Evolutionary conservation across 2,113 vertebrate species (phyloP), one percentile per base, ranked within the genome.

Genomic region (Bucco capensis): DNA sequence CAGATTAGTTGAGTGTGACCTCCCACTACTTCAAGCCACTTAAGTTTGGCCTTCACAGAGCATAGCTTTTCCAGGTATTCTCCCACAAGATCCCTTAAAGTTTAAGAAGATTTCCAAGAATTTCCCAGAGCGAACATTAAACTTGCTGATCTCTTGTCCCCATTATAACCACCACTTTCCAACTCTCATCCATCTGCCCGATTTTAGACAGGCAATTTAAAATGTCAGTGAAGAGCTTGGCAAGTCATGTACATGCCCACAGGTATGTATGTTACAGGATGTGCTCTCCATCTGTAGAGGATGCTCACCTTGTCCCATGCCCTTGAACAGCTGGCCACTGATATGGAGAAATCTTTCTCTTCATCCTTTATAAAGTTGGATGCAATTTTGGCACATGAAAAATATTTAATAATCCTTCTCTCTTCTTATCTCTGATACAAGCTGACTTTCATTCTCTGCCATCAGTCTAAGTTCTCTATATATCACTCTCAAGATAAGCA

Each of bases 91-190:
- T 91, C 57, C 92, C 92, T 94, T 75, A 49, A 92, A 74, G 28
- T 65, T 83, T 64, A 91, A 92, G 86, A 66, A 46, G 67, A 89
- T 79, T 83, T 93, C 83, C 93, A 96, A 95, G 75, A 89, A 77
- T 37, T 94, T 94, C 79, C 75, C 90, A 93, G 64, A 86, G 85
- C 81, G 96, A 93, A 93, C 85, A 90, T 96, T 82, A 77, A 61
- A 65, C 7, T 46, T 42, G 44, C 44, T 44, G 44, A 50, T 81
- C 71, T 94, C 92, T 90, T 88, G 70, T 87, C 53, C 76, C 76
- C 7, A 8, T 27, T 73, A 30, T 6, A 18, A 37, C 50, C 53
- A 58, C 49, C 47, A 66, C 44, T 27, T 71, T 88, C 40, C 46
- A 60, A 9, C 78, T 47, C 25, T 80, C 57, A 47, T 54, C 49